Base-by-base conservation (phyloP, 2,888 invertebrate species). In the Tachina lurida region DNA sequence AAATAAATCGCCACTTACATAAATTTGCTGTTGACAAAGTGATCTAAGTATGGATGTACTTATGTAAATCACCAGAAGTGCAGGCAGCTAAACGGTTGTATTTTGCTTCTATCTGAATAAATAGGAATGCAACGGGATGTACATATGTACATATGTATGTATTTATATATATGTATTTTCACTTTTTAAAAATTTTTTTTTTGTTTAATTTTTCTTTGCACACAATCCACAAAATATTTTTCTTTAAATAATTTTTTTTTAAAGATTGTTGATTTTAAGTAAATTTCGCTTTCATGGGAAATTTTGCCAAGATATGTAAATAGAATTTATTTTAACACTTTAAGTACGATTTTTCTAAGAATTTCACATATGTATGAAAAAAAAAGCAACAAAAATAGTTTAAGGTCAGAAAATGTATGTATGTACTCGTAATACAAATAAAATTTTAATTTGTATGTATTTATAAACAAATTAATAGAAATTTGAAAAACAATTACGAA, bases 391-490 rank as follows among this genome's bases (percentile, higher is more conserved):
- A 80, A 82, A 82, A 75, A 22, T 86, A 65, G 76, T 86, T 82
- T 86, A 86, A 86, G 86, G 86, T 86, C 86, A 82, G 49, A 84
- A 77, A 77, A 63, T 45, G 41, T 67, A 47, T 67, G n/a, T 10
- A 31, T 7, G n/a, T n/a, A n/a, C n/a, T n/a, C n/a, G n/a, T n/a
- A n/a, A n/a, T 31, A 63, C 41, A 65, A 80, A 76, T 15, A 75
- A 49, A 49, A 13, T 1, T 47, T 45, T 62, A 0, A 31, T 31
- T 31, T 31, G 31, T 31, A 31, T 31, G 31, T 7, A 31, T 65
- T 43, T 60, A 58, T 41, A 65, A 41, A 65, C 41, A 54, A 73
- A 73, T 45, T 3, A 82, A 71, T 75, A 62, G 60, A 76, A 82
- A 79, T 76, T 62, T 83, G 22, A 76, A 83, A n/a, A 77, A 75